Base-by-base conservation (phyloP, 2,888 invertebrate species). In the Stenurella melanura region DNA sequence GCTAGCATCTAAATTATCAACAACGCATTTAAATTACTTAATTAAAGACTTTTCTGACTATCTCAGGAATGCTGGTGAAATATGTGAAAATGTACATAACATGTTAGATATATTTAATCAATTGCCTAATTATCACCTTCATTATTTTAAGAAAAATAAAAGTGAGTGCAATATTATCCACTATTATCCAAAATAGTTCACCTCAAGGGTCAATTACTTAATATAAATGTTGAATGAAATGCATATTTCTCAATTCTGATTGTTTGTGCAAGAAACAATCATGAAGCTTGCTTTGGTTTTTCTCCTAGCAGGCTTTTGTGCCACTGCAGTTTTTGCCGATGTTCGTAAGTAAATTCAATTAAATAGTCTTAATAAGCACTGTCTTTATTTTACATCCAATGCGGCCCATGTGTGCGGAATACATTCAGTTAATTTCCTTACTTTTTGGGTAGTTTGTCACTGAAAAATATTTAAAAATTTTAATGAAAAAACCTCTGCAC, bases 251-350 rank as follows among this genome's bases (percentile, higher is more conserved):
- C 50, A 72, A 63, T 30, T 26, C 50, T 73, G 58, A 64, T 54
- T 73, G 76, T 68, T 58, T 71, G 71, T 75, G 64, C 64, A 38
- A 69, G 73, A 18, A 50, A 57, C 74, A 64, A 61, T 58, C 77
- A 77, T 77, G 77, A 74, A 71, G 70, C 18, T 74, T 30, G 56
- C 57, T n/a, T 30, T 60, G 66, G 61, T 63, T 10, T 15, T 70
- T 6, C 34, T 77, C 21, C 38, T 70, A 11, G 66, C 60, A 19
- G 70, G 74, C 69, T 18, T 74, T 9, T 74, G 74, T 19, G 68
- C 61, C 26, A 10, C 70, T 30, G 70, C 66, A 17, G 60, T 54
- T 4, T 60, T 68, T 7, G 10, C n/a, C 17, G 72, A 63, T 9
- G 21, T 72, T n/a, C 18, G 72, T 72, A 60, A 72, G 72, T 30